Conservation (phyloP, 2,113 vertebrate species). For the Nipponia nippon region DNA sequence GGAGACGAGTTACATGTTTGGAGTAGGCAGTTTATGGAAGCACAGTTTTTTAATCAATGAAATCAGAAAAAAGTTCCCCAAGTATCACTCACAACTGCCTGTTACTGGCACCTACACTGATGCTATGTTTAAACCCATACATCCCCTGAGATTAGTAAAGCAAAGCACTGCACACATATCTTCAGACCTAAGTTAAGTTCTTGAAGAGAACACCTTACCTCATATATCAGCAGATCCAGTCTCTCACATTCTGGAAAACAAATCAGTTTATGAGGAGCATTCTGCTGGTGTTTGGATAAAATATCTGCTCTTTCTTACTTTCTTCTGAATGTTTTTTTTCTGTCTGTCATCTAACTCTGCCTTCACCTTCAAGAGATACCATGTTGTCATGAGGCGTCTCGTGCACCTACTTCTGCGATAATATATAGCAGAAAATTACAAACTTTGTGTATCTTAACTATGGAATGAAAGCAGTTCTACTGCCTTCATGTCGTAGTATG, state of each 20-base stretch:
- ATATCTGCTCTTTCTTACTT: conserved; percentile 80
- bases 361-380: conserved; percentile 69
- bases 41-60: neutral
- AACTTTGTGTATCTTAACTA: neutral
- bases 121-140: neutral
- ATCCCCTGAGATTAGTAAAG: neutral
- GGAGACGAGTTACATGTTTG: neutral
- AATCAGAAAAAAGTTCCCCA: neutral
- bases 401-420: neutral
- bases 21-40: neutral
- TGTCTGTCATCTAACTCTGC: conserved; percentile 70
- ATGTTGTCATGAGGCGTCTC: neutral
- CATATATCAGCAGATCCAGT: conserved; percentile 70
- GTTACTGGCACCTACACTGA: neutral
- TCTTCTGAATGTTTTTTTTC: conserved; percentile 75
- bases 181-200: conserved; percentile 79
- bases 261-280: conserved; percentile 73
- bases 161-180: conserved; percentile 6
- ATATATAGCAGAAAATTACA: neutral
- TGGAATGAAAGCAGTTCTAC: neutral
- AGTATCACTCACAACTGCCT: neutral
- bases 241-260: conserved; percentile 83
- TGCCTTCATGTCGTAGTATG: neutral
- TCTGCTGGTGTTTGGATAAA: conserved; percentile 77
- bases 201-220: conserved; percentile 75